Evolutionary conservation across 2,113 vertebrate species (phyloP), one percentile per base, ranked within the genome.

Genomic region (Oreotrochilus melanogaster): DNA sequence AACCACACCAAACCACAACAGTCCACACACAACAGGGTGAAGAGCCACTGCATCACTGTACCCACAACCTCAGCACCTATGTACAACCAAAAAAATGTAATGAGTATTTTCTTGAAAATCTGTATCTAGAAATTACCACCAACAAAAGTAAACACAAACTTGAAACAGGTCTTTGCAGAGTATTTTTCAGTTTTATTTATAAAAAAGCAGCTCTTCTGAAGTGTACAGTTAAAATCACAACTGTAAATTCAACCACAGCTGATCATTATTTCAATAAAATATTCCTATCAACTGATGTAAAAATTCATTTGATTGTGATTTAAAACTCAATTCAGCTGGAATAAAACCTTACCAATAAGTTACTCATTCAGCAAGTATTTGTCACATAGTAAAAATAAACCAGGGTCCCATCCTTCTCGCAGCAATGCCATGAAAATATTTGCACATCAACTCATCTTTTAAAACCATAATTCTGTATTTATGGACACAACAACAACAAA

Each of bases 131-230:
- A 31, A 42, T 8, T 12, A 69, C 17, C 3, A 23, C 9, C 53
- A 57, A 64, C 9, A 47, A 62, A 84, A 78, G 47, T 17, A 83
- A 24, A 54, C 6, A 35, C 35, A 39, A 21, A 67, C 24, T 14
- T 23, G 14, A 58, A 94, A 69, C 37, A 54, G 31, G 35, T 56
- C 6, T 79, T 86, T 43, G 80, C 31, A 61, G 19, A 53, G 48
- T 54, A 19, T 86, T 96, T 92, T 95, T 79, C 76, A 50, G 50
- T 80, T 96, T 98, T 95, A 95, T 86, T 97, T 95, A 92, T 91
- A 96, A 97, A 97, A 97, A 82, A 92, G 69, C 73, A 87, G 31
- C 79, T n/a, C 92, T 27, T 94, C 85, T 93, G 47, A 97, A 96
- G 89, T 94, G 64, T 79, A 72, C 80, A 96, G 65, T 87, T 95